A percentile compares a stretch with the other conserved stretches of the same genome.
These are phyloP conservation scores for Arion vulgaris DNA, from an alignment of 1,140 invertebrate species.

Conservation along the genomic window DNA sequence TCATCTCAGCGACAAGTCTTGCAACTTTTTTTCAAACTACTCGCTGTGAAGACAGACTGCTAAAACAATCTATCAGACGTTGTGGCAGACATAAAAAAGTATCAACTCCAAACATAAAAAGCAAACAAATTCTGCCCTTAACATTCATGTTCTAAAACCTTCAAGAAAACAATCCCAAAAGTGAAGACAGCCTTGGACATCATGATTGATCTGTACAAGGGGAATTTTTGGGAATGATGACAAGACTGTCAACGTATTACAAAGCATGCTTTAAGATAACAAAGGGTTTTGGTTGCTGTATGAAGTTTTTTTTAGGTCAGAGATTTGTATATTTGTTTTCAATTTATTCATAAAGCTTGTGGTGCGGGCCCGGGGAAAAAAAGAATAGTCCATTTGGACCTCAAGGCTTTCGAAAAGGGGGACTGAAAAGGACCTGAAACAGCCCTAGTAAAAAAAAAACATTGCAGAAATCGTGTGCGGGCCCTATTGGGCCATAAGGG, in stretches of 20 bases:
- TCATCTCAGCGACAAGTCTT: constrained; percentile 89
- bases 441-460: no score
- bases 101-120: constrained; percentile 95
- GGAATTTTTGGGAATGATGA: constrained; percentile 98
- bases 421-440: no score
- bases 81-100: constrained; percentile 94
- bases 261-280: constrained; percentile 92
- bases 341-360: no score
- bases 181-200: constrained; percentile 96
- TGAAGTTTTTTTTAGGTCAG: constrained; percentile 95
- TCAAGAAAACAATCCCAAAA: constrained; percentile 85
- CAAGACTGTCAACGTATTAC: constrained; percentile 99
- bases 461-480: no score
- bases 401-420: no score
- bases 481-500: no score
- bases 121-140: constrained; percentile 87
- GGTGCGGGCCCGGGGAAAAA: no score
- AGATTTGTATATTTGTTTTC: no score
- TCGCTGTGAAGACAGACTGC: constrained; percentile 89
- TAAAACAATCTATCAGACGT: constrained; percentile 92
- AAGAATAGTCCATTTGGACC: no score
- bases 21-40: constrained; percentile 90
- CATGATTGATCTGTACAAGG: constrained; percentile 95
- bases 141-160: constrained; percentile 97
- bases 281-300: constrained; percentile 87